Percentiles rank a stretch among this genome's conserved stretches.
Conservation (phyloP, 2,888 invertebrate genomes). For the Hypsopygia costalis region DNA sequence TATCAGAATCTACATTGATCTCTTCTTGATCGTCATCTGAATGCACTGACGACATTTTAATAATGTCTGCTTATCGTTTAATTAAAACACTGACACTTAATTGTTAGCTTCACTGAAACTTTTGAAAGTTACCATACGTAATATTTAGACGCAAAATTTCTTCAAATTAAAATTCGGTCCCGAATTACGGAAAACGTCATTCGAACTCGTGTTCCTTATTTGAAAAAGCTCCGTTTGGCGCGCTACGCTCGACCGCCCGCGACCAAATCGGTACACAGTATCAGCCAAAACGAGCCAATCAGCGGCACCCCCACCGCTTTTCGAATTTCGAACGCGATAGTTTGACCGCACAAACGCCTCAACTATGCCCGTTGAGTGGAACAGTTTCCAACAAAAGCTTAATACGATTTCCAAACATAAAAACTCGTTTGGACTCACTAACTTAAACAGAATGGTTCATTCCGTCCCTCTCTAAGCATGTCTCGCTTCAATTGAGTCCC, state of each 20-base stretch:
- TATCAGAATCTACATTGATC: conserved; percentile 85
- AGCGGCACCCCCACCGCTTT: conserved; percentile 65
- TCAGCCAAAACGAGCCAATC: conserved; percentile 65
- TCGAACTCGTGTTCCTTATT: conserved; percentile 37
- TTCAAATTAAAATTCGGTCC: conserved; percentile 20
- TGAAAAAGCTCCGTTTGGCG: conserved; percentile 45
- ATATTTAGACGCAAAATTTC: conserved; percentile 20
- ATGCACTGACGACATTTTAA: conserved; percentile 73
- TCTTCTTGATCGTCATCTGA: conserved; percentile 84
- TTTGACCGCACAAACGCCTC: conserved; percentile 76
- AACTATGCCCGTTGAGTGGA: conserved; percentile 78
- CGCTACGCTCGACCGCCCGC: conserved; percentile 64
- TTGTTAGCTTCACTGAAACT: conserved; percentile 20
- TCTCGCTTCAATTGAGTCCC: conserved; percentile 71
- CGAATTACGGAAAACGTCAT: conserved; percentile 18
- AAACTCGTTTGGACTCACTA: conserved; percentile 79
- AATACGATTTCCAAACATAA: conserved; percentile 81
- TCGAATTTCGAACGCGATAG: conserved; percentile 65
- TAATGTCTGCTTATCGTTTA: conserved; percentile 20
- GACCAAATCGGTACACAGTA: conserved; percentile 65
- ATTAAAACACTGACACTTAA: conserved; percentile 48
- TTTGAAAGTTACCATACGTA: conserved; percentile 12
- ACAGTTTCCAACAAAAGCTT: conserved; percentile 80
- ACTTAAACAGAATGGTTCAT: conserved; percentile 71
- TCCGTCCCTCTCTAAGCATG: conserved; percentile 58